Base-by-base conservation (phyloP, 2,888 invertebrate species). In the Drosophila aldrichi region DNA sequence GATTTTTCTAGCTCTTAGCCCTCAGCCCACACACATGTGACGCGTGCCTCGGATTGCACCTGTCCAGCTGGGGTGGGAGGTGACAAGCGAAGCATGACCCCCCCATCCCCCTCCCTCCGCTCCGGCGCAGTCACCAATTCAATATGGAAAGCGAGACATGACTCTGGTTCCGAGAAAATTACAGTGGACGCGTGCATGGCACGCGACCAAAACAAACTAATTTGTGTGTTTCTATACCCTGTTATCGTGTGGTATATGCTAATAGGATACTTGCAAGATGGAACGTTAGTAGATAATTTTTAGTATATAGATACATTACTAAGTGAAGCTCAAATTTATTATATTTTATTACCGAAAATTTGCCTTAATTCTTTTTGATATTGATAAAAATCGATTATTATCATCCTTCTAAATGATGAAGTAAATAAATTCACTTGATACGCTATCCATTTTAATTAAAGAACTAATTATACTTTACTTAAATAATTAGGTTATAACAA, bases 151-250 rank as follows among this genome's bases (percentile, higher is more conserved):
- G 52, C 60, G 48, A 41, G 48, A 60, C 65, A 20, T 25, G 32
- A 48, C 29, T 54, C 14, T 54, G 48, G 46, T 38, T 40, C 41
- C 51, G 59, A 59, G 56, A 62, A 75, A 63, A 62, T 60, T 49
- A 64, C 64, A 59, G 9, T 69, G 55, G 64, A 69, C 71, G 71
- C 74, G 69, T 82, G 74, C 51, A 41, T 48, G 69, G 49, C 80
- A 71, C 81, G 81, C 81, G 67, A 67, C 62, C 57, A 81, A 80
- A 79, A 77, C 70, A 65, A 81, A 73, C 67, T 68, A 71, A 77
- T 79, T 65, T 66, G 46, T 49, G 34, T 64, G 43, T 66, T 40
- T 12, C 3, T 8, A 55, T 55, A 66, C 64, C 66, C 66, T 64
- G 55, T 64, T 51, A 12, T 7, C 18, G 22, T 10, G 10, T 8